These are phyloP conservation scores for Hesperophylax magnus DNA, from an alignment of 1,140 invertebrate species.

Conservation along the genomic window DNA sequence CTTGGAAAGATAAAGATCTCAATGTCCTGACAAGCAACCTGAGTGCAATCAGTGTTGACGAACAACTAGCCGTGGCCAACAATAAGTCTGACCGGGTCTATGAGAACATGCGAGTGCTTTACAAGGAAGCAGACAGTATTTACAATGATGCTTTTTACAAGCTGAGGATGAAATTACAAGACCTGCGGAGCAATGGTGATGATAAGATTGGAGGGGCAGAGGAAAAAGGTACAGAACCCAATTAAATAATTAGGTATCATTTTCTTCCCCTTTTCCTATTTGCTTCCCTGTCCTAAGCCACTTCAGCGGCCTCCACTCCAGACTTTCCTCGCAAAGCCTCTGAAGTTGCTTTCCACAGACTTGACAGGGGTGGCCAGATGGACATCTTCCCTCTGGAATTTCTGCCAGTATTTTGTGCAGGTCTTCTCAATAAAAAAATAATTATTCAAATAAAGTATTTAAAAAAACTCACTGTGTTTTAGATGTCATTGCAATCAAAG, in stretches of 20 bases:
- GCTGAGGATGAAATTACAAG: slow-evolving; percentile 63
- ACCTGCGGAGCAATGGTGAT: slow-evolving; percentile 66
- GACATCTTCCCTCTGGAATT: too few relatives aligned
- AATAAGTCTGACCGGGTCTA: slow-evolving; percentile 64
- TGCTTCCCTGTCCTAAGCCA: too few relatives aligned
- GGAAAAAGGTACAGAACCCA: slow-evolving; percentile 62
- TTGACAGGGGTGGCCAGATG: too few relatives aligned
- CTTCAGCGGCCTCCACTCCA: too few relatives aligned
- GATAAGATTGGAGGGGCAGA: slow-evolving; percentile 65
- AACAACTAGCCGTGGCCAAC: slow-evolving; percentile 57
- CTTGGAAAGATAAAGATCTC: slow-evolving; percentile 64
- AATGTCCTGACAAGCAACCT: slow-evolving; percentile 54
- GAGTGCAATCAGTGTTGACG: slow-evolving; percentile 58
- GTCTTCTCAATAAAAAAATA: too few relatives aligned
- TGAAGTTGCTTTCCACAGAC: too few relatives aligned
- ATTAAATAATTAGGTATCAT: slow-evolving; percentile 14
- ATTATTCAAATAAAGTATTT: too few relatives aligned
- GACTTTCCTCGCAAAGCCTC: too few relatives aligned
- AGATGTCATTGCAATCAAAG: too few relatives aligned
- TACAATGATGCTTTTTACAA: slow-evolving; percentile 66
- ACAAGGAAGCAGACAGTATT: slow-evolving; percentile 69
- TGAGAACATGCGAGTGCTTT: slow-evolving; percentile 69
- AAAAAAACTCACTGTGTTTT: too few relatives aligned
- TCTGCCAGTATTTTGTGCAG: too few relatives aligned
- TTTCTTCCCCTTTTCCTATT: neutral